These are phyloP conservation scores for Octopus bimaculoides DNA, from an alignment of 1,140 invertebrate genomes.

Conservation along the genomic window DNA sequence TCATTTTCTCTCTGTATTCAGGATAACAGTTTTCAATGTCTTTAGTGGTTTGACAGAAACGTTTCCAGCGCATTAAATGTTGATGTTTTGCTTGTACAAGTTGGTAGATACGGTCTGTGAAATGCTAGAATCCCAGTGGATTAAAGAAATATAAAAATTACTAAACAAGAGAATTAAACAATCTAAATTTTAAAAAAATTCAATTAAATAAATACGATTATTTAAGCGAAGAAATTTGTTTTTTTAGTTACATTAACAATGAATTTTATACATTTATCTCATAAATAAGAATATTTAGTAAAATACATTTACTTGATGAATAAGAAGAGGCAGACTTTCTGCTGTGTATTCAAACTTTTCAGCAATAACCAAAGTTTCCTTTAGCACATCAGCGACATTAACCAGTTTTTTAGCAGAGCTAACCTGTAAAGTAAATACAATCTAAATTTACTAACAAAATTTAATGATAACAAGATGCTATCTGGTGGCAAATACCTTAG, in stretches of 20 bases:
- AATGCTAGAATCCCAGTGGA: conserved; percentile 38
- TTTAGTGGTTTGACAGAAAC: conserved; percentile 52
- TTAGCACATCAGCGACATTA: conserved; percentile 53
- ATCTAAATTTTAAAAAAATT: neutral
- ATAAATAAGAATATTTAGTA: neutral
- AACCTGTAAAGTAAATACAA: conserved; percentile 36
- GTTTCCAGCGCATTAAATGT: conserved; percentile 54
- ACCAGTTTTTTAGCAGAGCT: conserved; percentile 49
- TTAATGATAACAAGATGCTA: neutral
- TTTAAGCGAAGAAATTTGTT: neutral
- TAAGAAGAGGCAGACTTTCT: conserved; percentile 49
- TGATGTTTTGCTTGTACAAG: conserved; percentile 51
- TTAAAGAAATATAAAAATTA: neutral
- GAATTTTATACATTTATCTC: neutral
- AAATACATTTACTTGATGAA: conserved; percentile 46
- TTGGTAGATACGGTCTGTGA: conserved; percentile 48
- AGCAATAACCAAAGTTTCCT: conserved; percentile 44
- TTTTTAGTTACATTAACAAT: neutral
- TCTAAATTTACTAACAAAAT: neutral
- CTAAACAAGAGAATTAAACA: neutral
- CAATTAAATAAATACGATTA: neutral
- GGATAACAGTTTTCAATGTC: conserved; percentile 52
- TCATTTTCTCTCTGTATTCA: conserved; percentile 45
- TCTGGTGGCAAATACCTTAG: too few species aligned
- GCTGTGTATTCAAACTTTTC: conserved; percentile 47